Evolutionary conservation across 2,797 vertebrate genomes (phyloP), one percentile per base, ranked within the genome.

Genomic region (Gephyroberyx darwinii): DNA sequence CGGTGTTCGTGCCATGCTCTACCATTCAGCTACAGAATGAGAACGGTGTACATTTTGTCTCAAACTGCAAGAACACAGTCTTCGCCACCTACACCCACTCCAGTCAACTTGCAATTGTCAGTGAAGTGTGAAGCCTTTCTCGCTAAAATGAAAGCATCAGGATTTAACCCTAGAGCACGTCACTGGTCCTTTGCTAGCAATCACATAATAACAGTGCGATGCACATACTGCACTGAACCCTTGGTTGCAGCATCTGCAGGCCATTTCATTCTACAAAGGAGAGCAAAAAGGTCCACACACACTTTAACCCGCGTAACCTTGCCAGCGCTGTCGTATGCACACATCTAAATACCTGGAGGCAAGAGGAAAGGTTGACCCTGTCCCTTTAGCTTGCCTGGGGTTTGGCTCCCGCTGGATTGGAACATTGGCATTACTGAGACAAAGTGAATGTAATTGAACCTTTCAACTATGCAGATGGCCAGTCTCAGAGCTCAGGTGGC

Each of bases 211-310:
- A 68, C 43, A 47, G 59, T 57, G 26, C 13, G 73, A 31, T 62
- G 39, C 13, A 41, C 47, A 68, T 56, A 55, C 16, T 17, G 48
- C 43, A 55, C 12, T 51, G 56, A 81, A 72, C 67, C 37, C 50
- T 5, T 14, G 59, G 53, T 52, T 58, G 65, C 65, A 76, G 73
- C 30, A 71, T 75, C 81, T 82, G 78, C 63, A 63, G 80, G 70
- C 54, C 54, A n/a, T 19, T 77, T 69, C 31, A 14, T 39, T 72
- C 51, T 47, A 62, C 59, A 71, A 53, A 77, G 55, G 35, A 69
- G 9, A 56, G 48, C 55, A 66, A 64, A 53, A 31, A 65, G 52
- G 47, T 76, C 33, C 26, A 60, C 17, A 19, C 55, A 62, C 33
- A 57, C 63, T 5, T 35, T 64, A 57, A 66, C 71, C 59, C 77